Conservation (phyloP, 2,888 invertebrate species). For the Lochmaea capreae region DNA sequence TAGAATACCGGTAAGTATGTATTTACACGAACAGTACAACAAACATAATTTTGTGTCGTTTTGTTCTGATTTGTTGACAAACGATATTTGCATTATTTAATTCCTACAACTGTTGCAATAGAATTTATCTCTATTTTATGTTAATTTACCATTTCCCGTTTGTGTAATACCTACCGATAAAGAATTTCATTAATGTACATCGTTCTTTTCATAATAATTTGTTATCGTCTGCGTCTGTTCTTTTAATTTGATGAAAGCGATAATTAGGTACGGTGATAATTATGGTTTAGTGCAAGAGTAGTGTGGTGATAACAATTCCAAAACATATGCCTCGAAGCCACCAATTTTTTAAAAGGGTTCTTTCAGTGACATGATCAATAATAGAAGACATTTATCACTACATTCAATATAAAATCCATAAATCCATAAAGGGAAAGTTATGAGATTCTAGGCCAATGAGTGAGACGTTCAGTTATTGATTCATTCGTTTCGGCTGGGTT, state of each 20-base stretch:
- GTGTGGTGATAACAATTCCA: not conserved
- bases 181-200: not conserved
- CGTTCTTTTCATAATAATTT: constrained; percentile 2
- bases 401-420: no score
- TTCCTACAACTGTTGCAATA: constrained; percentile 13
- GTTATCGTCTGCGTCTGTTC: not conserved
- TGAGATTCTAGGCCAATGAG: no score
- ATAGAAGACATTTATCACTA: no score
- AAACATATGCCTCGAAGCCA: not conserved
- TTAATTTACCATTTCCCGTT: constrained; percentile 6
- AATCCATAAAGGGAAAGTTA: no score
- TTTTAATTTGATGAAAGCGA: constrained; percentile 9
- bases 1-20: not conserved
- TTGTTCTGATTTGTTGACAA: constrained; percentile 16
- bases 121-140: constrained; percentile 7
- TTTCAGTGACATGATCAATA: no score
- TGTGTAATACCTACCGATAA: not conserved
- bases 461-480: no score
- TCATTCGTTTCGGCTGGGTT: no score
- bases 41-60: constrained; percentile 13
- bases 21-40: not conserved
- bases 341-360: no score
- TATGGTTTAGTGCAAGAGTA: not conserved
- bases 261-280: not conserved
- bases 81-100: constrained; percentile 7